A percentile compares a stretch with the other conserved stretches of the same genome.
Conservation (phyloP, 1,140 invertebrate species). For the Saccostrea glomerata region DNA sequence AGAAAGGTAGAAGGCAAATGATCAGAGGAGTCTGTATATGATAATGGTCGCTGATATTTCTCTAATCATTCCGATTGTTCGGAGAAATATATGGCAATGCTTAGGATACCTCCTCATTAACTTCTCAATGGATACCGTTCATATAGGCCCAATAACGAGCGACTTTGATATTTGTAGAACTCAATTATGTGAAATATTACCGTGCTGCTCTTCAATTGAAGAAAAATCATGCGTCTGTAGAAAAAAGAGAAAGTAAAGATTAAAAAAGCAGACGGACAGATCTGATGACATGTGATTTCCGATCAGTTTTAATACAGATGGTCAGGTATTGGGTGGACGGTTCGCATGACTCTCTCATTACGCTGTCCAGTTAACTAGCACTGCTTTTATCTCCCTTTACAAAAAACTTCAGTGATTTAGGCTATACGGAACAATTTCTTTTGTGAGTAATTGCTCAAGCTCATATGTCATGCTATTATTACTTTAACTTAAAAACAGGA, state of each 20-base stretch:
- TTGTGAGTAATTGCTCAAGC: too few relatives aligned
- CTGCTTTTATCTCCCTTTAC: too few relatives aligned
- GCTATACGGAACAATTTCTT: too few relatives aligned
- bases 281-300: neutral
- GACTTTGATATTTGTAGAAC: neutral
- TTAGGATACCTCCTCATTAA: conserved; percentile 11
- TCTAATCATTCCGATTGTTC: neutral
- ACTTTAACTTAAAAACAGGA: too few relatives aligned
- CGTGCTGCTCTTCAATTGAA: neutral
- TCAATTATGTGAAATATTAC: conserved; percentile 22
- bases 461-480: too few relatives aligned
- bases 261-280: neutral
- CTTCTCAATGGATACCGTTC: neutral
- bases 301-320: neutral
- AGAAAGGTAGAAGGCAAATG: neutral
- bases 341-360: too few relatives aligned
- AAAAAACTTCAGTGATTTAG: too few relatives aligned
- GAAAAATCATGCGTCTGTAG: neutral
- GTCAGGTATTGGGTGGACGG: neutral
- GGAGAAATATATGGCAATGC: neutral
- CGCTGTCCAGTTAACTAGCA: too few relatives aligned
- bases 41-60: neutral
- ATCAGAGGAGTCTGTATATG: neutral
- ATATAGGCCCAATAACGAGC: neutral
- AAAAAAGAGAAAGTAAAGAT: neutral